Percentiles rank a stretch among this genome's conserved stretches.
phyloP scores from a whole-genome alignment of 2,113 vertebrate genomes.

The Terrapene triunguis region DNA sequence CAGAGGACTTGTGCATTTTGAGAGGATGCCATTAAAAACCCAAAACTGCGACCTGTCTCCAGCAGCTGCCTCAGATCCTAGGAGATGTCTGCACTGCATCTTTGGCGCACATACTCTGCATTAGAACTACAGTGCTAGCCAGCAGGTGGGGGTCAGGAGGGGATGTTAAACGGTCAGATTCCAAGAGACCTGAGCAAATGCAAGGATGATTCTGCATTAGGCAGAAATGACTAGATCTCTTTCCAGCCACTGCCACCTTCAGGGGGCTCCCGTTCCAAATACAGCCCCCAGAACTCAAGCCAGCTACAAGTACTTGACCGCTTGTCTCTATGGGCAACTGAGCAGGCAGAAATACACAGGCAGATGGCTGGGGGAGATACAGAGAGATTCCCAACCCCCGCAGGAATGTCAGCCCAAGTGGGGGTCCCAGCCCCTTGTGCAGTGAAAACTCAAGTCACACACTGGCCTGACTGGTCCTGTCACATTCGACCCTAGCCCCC shows the following conservation, averaged over 20 bases:
- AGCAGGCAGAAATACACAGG: neutral
- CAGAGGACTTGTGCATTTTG: neutral
- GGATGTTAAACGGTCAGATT: too few species aligned
- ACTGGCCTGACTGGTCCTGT: neutral
- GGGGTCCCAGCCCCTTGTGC: neutral
- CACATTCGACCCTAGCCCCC: neutral
- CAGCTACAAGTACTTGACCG: fast-evolving
- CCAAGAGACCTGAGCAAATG: neutral
- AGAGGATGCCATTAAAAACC: neutral
- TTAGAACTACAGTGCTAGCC: too few species aligned
- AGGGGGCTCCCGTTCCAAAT: fast-evolving
- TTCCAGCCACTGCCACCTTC: neutral
- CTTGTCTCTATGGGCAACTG: neutral
- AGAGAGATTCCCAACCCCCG: fast-evolving
- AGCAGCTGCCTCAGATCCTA: too few species aligned
- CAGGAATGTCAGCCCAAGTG: neutral
- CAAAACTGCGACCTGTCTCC: too few species aligned
- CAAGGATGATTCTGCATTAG: neutral
- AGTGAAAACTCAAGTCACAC: neutral
- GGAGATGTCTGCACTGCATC: neutral
- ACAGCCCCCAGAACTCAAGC: neutral
- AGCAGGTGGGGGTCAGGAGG: too few species aligned
- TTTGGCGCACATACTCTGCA: neutral
- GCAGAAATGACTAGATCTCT: neutral
- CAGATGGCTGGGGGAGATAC: neutral